Conservation (phyloP, 2,797 vertebrate species). For the Peromyscus eremicus region DNA sequence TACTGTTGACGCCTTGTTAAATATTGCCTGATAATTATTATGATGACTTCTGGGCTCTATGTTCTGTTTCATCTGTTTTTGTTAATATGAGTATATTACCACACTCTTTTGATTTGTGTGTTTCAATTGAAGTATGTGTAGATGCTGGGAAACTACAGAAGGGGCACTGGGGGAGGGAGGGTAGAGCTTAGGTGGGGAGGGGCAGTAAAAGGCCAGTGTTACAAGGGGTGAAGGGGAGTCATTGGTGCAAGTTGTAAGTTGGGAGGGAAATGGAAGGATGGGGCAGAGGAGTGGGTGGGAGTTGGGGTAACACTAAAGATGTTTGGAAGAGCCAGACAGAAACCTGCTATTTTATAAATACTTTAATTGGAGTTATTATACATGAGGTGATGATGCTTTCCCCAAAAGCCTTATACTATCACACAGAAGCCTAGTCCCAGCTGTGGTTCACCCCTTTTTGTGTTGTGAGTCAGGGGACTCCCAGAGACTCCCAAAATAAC, state of each 20-base stretch:
- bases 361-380: neutral
- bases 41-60: neutral
- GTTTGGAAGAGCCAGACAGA: neutral
- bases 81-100: neutral
- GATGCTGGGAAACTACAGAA: neutral
- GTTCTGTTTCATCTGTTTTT: neutral
- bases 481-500: neutral
- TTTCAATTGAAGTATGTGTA: neutral
- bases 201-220: neutral
- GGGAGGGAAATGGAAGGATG: neutral
- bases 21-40: neutral
- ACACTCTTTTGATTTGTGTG: neutral
- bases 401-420: neutral
- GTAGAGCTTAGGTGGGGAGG: neutral
- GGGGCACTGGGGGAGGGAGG: rapidly evolving
- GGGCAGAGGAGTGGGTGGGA: neutral
- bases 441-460: neutral
- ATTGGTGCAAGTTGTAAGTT: neutral
- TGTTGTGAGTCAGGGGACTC: neutral
- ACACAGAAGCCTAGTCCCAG: neutral
- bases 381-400: neutral
- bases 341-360: neutral
- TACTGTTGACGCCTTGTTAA: neutral
- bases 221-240: neutral
- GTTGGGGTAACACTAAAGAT: neutral